These are phyloP conservation scores for Chlorops oryzae DNA, from an alignment of 1,140 invertebrate species.

Conservation along the genomic window DNA sequence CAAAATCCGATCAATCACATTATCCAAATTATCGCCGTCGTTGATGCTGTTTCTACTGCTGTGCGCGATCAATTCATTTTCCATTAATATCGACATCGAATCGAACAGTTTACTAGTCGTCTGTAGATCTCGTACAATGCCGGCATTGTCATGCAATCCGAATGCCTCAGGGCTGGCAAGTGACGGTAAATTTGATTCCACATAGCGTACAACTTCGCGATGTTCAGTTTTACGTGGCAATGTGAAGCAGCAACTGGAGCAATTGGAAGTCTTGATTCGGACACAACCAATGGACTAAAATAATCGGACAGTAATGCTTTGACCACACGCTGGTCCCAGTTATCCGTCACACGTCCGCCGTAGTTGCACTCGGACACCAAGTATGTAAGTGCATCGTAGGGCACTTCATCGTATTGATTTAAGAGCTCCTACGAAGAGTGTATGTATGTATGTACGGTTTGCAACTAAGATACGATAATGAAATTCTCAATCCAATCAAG, in stretches of 20 bases:
- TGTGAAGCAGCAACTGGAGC: conserved; percentile 56
- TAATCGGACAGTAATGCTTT: conserved; percentile 76
- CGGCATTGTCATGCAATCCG: conserved; percentile 83
- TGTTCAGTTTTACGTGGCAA: conserved; percentile 63
- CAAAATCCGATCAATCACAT: too few species aligned
- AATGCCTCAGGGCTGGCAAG: conserved; percentile 78
- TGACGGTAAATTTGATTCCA: conserved; percentile 56
- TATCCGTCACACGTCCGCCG: conserved; percentile 89
- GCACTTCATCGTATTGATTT: conserved; percentile 67
- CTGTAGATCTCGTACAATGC: conserved; percentile 74
- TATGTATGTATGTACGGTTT: neutral
- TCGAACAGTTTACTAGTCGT: conserved; percentile 55
- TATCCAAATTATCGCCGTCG: too few species aligned
- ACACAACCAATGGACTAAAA: conserved; percentile 64
- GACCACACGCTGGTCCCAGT: conserved; percentile 81
- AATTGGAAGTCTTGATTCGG: conserved; percentile 57
- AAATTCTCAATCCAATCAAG: neutral
- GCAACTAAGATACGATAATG: too few species aligned
- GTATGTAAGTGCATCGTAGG: conserved; percentile 83
- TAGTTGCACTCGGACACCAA: conserved; percentile 94
- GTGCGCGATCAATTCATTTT: too few species aligned
- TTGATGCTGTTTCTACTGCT: too few species aligned
- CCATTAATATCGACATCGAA: conserved; percentile 58
- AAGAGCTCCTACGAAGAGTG: conserved; percentile 60
- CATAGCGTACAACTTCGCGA: conserved; percentile 63